A percentile compares a stretch with the other conserved stretches of the same genome.
Evolutionary conservation across 2,797 vertebrate species (phyloP).

Genomic region (Trachurus trachurus): DNA sequence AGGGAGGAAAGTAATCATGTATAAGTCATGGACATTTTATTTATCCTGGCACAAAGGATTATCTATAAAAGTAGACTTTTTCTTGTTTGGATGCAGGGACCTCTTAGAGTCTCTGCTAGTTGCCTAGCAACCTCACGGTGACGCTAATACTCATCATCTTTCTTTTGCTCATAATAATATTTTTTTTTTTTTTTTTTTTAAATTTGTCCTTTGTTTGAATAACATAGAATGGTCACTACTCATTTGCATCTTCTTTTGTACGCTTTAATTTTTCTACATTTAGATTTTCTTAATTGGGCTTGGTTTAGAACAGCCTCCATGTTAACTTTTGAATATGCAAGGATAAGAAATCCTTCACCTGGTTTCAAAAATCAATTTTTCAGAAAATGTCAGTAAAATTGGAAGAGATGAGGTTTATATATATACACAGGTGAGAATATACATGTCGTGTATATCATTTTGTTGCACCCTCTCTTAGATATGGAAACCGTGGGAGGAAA

Average conservation of each 20-base stretch:
- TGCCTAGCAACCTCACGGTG: background rate
- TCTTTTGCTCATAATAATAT: too few relatives aligned
- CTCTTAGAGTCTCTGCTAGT: background rate
- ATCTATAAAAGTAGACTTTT: background rate
- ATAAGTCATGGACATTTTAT: too few relatives aligned
- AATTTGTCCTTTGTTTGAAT: background rate
- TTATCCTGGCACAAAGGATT: too few relatives aligned
- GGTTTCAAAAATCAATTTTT: background rate
- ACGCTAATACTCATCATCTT: background rate
- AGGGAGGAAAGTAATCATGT: too few relatives aligned
- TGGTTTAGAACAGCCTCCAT: background rate
- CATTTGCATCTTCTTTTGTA: background rate
- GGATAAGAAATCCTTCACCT: background rate
- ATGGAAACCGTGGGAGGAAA: constrained; percentile 63
- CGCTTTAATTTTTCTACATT: background rate
- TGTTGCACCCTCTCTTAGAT: constrained; percentile 63
- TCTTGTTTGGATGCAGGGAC: background rate
- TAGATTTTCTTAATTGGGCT: background rate
- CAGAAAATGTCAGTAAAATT: background rate
- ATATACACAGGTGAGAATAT: constrained; percentile 42
- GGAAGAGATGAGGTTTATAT: constrained; percentile 5
- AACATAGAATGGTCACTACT: background rate
- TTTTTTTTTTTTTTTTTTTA: background rate
- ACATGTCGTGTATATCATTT: constrained; percentile 55
- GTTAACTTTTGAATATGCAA: background rate